These are phyloP conservation scores for Mamestra brassicae DNA, from an alignment of 2,888 invertebrate species.

Conservation along the genomic window DNA sequence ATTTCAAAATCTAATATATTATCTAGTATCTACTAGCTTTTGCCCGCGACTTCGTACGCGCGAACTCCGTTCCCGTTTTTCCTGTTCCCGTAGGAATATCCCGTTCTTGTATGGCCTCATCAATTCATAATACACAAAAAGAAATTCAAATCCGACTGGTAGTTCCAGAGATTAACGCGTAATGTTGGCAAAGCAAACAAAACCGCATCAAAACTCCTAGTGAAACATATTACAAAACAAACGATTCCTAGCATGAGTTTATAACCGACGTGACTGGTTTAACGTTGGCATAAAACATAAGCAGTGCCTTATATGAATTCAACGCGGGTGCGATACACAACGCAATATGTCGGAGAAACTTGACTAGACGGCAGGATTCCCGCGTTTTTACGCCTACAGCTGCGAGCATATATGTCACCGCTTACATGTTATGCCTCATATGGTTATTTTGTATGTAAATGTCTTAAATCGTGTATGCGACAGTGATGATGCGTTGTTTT, in stretches of 20 bases:
- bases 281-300: constrained; percentile 70
- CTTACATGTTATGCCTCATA: not conserved
- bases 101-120: no score
- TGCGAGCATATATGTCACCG: constrained; percentile 1
- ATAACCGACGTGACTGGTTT: constrained; percentile 79
- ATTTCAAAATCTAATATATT: no score
- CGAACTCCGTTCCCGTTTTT: no score
- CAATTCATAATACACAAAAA: no score
- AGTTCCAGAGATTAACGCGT: no score
- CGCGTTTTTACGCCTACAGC: constrained; percentile 53
- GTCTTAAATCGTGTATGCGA: not conserved
- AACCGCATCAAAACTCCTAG: constrained; percentile 32
- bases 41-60: no score
- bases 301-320: constrained; percentile 63
- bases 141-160: no score
- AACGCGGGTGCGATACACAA: constrained; percentile 61
- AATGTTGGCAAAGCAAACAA: constrained; percentile 12
- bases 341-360: constrained; percentile 70
- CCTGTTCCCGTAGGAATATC: no score
- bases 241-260: constrained; percentile 72
- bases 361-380: constrained; percentile 60
- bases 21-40: no score
- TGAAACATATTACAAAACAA: constrained; percentile 74
- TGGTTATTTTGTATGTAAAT: constrained; percentile 26
- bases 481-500: not conserved